Base-by-base conservation (phyloP, 2,797 vertebrate genomes). In the Cuculus canorus region DNA sequence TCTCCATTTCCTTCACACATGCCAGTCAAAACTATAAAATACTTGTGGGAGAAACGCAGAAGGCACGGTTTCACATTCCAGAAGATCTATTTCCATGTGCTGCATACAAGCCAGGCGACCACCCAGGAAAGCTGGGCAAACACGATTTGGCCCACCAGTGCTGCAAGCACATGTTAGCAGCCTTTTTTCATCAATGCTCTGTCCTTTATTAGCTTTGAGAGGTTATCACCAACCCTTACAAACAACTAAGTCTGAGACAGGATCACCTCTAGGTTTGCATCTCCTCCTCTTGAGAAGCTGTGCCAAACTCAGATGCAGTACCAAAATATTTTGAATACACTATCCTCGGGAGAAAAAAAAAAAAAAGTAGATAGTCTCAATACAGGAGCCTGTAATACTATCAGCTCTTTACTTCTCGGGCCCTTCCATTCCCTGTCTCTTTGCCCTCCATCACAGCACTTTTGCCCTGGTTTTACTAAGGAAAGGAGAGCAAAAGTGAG, bases 21-120 rank as follows among this genome's bases (percentile, higher is more conserved):
- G 93, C 95, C 91, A 95, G 93, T 92, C 91, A 96, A 96, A 96
- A 94, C 93, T 96, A 82, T 93, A 96, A 96, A 96, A 93, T 88
- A 94, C 60, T 95, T 97, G 94, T 82, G 95, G 77, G 94, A 94
- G 86, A 95, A 91, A 90, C 7, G 80, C 83, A 94, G 87, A 94
- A 95, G 57, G 94, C 90, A 96, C 0, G 3, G 80, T 64, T 95
- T 95, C 86, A 85, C 93, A 96, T 96, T 96, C 94, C 95, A 77
- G 32, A 84, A 92, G 60, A 90, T 92, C 93, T 59, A 5, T 75
- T 97, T 94, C 83, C 86, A 86, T 82, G 81, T 85, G 95, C 71
- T 82, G 83, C 3, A 2, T 69, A 82, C 1, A 17, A 91, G 82
- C 64, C 64, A 92, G 60, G 33, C 53, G 90, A 96, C 95, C 94